phyloP scores from a whole-genome alignment of 2,888 invertebrate species.

The Drosophila nr. perissopoda region DNA sequence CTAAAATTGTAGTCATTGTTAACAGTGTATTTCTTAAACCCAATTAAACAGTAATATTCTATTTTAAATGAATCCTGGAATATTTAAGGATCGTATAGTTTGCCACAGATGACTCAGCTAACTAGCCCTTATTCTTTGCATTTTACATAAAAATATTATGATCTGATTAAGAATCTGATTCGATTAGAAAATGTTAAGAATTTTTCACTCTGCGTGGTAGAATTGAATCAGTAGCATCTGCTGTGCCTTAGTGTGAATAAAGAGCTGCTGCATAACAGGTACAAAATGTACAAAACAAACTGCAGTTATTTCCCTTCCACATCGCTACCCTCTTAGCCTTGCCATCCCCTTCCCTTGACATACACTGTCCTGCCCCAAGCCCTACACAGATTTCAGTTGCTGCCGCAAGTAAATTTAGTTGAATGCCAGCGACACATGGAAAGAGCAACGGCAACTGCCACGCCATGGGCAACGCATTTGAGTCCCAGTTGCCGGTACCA shows the following conservation, averaged over 20 bases:
- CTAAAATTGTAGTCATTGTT: not conserved
- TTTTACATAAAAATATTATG: not conserved
- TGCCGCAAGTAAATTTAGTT: conserved; percentile 47
- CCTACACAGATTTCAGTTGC: conserved; percentile 24
- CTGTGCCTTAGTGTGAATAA: conserved; percentile 25
- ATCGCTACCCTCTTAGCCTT: not conserved
- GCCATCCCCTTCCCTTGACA: not conserved
- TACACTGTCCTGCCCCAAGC: conserved; percentile 2
- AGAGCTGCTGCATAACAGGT: conserved; percentile 32
- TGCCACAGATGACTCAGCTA: too few species aligned
- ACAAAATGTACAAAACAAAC: conserved; percentile 49
- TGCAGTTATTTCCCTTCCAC: conserved; percentile 23
- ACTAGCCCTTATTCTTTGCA: not conserved
- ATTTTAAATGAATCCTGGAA: not conserved
- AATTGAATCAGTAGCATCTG: conserved; percentile 14
- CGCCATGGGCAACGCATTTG: conserved; percentile 20
- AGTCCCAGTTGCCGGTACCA: conserved; percentile 25
- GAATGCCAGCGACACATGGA: conserved; percentile 38
- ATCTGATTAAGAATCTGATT: not conserved
- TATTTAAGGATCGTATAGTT: not conserved
- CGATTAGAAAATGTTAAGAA: not conserved
- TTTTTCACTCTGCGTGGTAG: not conserved
- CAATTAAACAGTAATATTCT: not conserved
- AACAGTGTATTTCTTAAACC: not conserved
- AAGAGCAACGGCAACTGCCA: conserved; percentile 11